Evolutionary conservation across 2,888 invertebrate species (phyloP), one percentile per base, ranked within the genome.

Genomic region (Stenurella melanura): DNA sequence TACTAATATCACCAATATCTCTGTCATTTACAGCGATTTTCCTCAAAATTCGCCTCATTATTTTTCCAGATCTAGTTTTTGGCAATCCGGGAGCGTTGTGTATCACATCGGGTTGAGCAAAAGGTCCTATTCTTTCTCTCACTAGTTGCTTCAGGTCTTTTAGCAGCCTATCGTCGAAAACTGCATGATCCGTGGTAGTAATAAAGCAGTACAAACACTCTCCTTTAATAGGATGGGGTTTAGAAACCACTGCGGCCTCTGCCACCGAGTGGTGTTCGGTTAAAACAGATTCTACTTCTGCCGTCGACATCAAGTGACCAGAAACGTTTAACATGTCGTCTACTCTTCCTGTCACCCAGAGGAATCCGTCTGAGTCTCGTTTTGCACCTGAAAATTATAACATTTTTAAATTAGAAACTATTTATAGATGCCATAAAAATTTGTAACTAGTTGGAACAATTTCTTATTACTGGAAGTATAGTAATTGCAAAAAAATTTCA

Each of bases 301-400:
- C 96, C 0, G 99, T 99, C 78, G 98, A 98, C 94, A 99, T 95
- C 73, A 99, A 91, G 90, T 99, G 99, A 0, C 99, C 99, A 1
- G 98, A 98, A 10, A 99, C 98, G 90, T 99, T 99, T 82, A 99
- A 91, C 97, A 99, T 98, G 89, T 99, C 99, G 89, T 99, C 99
- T 56, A 98, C 96, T 76, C 98, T 94, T 0, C 98, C 98, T 0
- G 98, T 98, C 77, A 99, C 95, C 98, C 98, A 98, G 74, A 97
- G 90, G 89, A 97, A 98, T 0, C 98, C 98, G 88, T 99, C 98
- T 21, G 94, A 93, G 89, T 99, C 99, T 76, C 97, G 92, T 82
- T 93, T 92, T 0, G 97, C 98, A 74, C 98, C 98, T 98, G 15
- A 66, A 42, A 66, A 87, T 83, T 82, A 80, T 19, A 71, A 26